Base-by-base conservation (phyloP, 2,113 vertebrate genomes). In the Hepsetus odoe region DNA sequence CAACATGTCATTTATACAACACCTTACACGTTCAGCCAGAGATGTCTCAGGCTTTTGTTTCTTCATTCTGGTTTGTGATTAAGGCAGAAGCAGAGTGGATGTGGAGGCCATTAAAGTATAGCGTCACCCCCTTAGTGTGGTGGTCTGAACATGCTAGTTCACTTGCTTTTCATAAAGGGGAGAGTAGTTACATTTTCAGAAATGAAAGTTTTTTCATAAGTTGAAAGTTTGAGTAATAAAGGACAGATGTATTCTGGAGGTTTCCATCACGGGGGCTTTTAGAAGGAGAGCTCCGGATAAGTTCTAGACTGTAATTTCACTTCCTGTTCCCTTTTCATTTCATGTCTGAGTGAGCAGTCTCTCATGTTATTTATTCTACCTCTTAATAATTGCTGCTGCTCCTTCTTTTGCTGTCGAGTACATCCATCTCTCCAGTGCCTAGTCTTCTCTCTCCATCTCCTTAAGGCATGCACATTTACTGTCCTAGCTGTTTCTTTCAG, bases 81-180 rank as follows among this genome's bases (percentile, higher is more conserved):
- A 81, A 80, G 56, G 5, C 56, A 58, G n/a, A 74, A 75, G 82
- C 83, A 79, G 74, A 82, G 74, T 84, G 87, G 88, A 46, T 86
- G 88, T n/a, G 84, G 85, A 86, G 84, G 81, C 80, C 82, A 85
- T 86, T 88, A 87, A 24, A 70, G 8, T 9, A 33, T 8, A 70
- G 13, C 22, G n/a, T 26, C 64, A 61, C 67, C 46, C 59, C 28
- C 74, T 55, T 55, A 55, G 22, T 10, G n/a, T 22, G 51, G 22
- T 8, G 22, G 4, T 55, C 20, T 22, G 51, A 10, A 1, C 42
- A 44, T 49, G 20, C 46, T 49, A 16, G 5, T 46, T 16, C 18
- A 20, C 16, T n/a, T 20, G n/a, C 9, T 10, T 55, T 22, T 10
- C 1, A 8, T 22, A n/a, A 53, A 22, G 18, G 9, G 49, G 0